Evolutionary conservation across 2,797 vertebrate species (phyloP).

Genomic region (Leucoraja ocellata): DNA sequence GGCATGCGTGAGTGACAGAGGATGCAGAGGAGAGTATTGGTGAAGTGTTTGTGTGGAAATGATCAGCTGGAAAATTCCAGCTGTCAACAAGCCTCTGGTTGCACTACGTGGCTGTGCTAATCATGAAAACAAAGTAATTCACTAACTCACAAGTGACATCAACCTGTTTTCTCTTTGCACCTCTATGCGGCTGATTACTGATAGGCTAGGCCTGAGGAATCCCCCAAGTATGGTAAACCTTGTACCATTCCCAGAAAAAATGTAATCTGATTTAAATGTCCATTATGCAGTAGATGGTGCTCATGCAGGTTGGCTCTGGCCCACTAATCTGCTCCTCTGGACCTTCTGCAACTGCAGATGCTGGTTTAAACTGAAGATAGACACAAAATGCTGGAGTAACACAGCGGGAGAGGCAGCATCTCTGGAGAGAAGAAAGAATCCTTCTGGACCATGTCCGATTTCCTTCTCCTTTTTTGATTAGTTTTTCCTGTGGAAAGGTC

Average conservation of each 20-base stretch:
- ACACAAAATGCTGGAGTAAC: too few relatives aligned
- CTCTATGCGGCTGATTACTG: too few relatives aligned
- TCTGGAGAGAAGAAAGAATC: too few relatives aligned
- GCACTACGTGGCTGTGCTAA: not conserved
- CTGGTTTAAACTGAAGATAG: too few relatives aligned
- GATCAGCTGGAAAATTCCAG: not conserved
- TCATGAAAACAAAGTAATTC: not conserved
- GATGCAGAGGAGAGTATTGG: not conserved
- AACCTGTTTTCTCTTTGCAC: not conserved
- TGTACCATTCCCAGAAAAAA: not conserved
- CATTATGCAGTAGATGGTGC: not conserved
- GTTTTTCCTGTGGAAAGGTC: constrained; percentile 1
- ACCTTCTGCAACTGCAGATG: not conserved
- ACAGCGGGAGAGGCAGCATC: too few relatives aligned
- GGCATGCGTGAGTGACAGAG: constrained; percentile 44
- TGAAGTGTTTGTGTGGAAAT: not conserved
- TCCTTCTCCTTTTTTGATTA: not conserved
- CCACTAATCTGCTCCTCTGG: not conserved
- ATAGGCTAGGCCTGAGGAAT: not conserved
- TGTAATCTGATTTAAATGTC: not conserved
- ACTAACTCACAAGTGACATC: not conserved
- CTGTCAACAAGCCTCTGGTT: not conserved
- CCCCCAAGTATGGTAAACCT: not conserved
- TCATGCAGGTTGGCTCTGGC: not conserved
- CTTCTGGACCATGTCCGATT: not conserved